phyloP scores from a whole-genome alignment of 2,888 invertebrate species.

The Eucriotettix oculatus region DNA sequence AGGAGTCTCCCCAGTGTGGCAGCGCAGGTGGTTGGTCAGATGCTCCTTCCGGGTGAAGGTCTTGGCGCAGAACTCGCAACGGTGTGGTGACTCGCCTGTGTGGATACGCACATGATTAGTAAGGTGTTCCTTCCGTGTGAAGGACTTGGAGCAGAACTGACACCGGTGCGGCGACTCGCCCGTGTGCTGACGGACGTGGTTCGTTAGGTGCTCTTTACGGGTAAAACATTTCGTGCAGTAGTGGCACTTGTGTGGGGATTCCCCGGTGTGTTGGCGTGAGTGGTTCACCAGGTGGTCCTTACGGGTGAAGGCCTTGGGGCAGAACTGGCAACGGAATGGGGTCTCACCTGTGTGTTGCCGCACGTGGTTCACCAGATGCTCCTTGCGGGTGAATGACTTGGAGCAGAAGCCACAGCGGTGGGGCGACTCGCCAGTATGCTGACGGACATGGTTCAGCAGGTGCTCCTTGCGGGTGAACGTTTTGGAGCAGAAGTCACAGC shows the following conservation, averaged over 20 bases:
- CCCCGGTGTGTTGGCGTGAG: slow-evolving; percentile 66
- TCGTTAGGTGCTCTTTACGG: slow-evolving; percentile 52
- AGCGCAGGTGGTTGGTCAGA: slow-evolving; percentile 51
- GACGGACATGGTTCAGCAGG: slow-evolving; percentile 57
- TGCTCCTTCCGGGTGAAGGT: slow-evolving; percentile 56
- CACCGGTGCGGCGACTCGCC: slow-evolving; percentile 78
- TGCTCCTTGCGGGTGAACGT: slow-evolving; percentile 60
- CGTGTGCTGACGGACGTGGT: slow-evolving; percentile 74
- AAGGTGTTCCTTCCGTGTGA: slow-evolving; percentile 72
- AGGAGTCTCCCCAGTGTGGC: slow-evolving; percentile 51
- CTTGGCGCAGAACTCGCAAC: slow-evolving; percentile 52
- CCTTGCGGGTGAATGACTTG: slow-evolving; percentile 20
- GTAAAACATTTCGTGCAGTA: slow-evolving; percentile 46
- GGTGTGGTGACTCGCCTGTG: slow-evolving; percentile 46
- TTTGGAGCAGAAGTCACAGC: slow-evolving; percentile 64
- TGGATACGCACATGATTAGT: slow-evolving; percentile 60
- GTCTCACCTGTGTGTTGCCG: slow-evolving; percentile 38
- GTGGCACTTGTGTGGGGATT: slow-evolving; percentile 72
- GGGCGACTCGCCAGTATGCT: slow-evolving; percentile 36
- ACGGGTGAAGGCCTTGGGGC: slow-evolving; percentile 72
- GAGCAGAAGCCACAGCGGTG: slow-evolving; percentile 18
- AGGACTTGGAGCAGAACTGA: slow-evolving; percentile 68
- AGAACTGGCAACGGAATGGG: slow-evolving; percentile 71
- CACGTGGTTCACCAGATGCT: slow-evolving; percentile 20
- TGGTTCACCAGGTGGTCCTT: slow-evolving; percentile 77